Base-by-base conservation (phyloP, 2,888 invertebrate genomes). In the Liposcelis brunnea region DNA sequence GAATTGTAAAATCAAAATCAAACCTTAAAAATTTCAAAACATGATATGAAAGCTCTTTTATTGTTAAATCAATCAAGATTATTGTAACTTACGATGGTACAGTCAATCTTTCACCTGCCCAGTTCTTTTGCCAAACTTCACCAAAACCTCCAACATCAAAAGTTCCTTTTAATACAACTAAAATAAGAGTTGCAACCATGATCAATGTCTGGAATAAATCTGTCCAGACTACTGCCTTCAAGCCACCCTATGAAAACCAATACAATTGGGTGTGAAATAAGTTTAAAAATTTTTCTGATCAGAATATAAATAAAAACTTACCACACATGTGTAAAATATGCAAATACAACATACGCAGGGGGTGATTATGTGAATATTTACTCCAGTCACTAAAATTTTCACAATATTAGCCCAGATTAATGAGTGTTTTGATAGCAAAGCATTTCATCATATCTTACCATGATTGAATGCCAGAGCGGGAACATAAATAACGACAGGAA, bases 401-500 rank as follows among this genome's bases (percentile, higher is more conserved):
- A 8, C 4, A 26, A 26, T 8, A 8, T 26, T n/a, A n/a, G n/a
- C n/a, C n/a, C n/a, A n/a, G n/a, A n/a, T 38, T 26, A 11, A 10
- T 19, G 11, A 21, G 14, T 26, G 5, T 21, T 7, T 19, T 10
- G 26, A 6, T 26, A 26, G 26, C 26, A 26, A 26, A 6, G 4
- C 8, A 6, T 26, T 26, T 6, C 4, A 26, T 26, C 4, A 26
- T 6, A 26, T 4, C 40, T 56, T 66, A 80, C 81, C 81, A 74
- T 81, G 81, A 67, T 81, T 82, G 57, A 82, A 81, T 31, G 82
- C 80, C 54, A 82, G 60, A 0, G 82, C 81, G 21, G 81, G 82
- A 2, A 81, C 80, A 57, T 80, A 82, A 52, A 82, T 74, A 1
- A 82, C 82, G 48, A 83, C 77, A 15, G 82, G 82, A 47, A 84